Evolutionary conservation across 2,888 invertebrate genomes (phyloP), one percentile per base, ranked within the genome.

Genomic region (Phalera bucephala): DNA sequence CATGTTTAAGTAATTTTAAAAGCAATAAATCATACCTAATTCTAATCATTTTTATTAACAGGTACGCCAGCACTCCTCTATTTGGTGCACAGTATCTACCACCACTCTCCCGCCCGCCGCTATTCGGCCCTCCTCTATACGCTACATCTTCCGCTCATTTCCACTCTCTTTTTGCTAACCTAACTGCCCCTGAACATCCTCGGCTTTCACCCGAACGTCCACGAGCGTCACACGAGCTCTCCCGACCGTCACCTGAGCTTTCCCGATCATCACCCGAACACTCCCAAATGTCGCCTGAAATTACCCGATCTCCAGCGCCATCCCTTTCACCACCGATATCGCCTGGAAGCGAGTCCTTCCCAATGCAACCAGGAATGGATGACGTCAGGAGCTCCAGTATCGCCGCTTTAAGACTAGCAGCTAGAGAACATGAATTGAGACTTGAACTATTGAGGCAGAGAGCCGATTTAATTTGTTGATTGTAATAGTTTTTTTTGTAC

Each of bases 321-420:
- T 88, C 88, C 19, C 70, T 88, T 31, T 92, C 92, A 2, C 92
- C 92, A 3, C 90, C 91, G 1, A 89, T 88, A 52, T 88, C 86
- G n/a, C 89, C 89, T 0, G 88, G 87, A 0, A 81, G 80, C 55
- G 87, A 86, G 55, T 87, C 91, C 12, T 81, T 92, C 34, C 84
- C 86, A 19, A 67, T 85, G 62, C 63, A 88, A 22, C 93, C 93
- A 3, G 56, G 40, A 43, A 62, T 74, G 46, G 89, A 88, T 19
- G 96, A 96, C 71, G 91, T 96, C n/a, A 90, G 96, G 55, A 94
- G 93, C 52, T 95, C 95, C 8, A 97, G 97, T 67, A 97, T 97
- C 56, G 96, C 96, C 0, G 95, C 96, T 0, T 86, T 97, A 39
- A 90, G 97, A 55, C 82, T 96, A 31, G 97, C 97, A 61, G 97